Base-by-base conservation (phyloP, 2,888 invertebrate genomes). In the Melikaiella ostensackeni region DNA sequence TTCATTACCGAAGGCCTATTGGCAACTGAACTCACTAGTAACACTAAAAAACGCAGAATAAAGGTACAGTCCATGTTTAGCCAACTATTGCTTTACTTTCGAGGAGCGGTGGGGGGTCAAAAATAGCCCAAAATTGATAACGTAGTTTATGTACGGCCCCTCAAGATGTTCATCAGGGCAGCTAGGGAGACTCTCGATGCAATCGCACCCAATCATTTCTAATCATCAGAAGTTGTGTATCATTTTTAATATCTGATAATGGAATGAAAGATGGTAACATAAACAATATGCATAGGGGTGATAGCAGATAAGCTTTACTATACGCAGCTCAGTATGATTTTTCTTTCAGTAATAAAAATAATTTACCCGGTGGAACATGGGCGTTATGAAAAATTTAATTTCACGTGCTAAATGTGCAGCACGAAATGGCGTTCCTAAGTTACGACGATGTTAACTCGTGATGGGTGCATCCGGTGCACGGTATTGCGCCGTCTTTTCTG, bases 391-490 rank as follows among this genome's bases (percentile, higher is more conserved):
- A 70, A 70, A 70, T 70, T 70, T 70, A 70, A 70, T 70, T 70
- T 70, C 50, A 50, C 70, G 70, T 70, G 70, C 33, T 70, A 70
- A 70, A 70, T 70, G 70, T 70, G 70, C 70, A 55, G 70, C 70
- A 70, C 70, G 50, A 13, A 70, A 70, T 70, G 70, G 70, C 50
- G 59, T 59, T 70, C 33, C 50, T 70, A 55, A 30, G 70, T 70
- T 70, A 70, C 70, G 70, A 70, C 70, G 70, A 70, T 70, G 70
- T 70, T 70, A 70, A 70, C 70, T 70, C 30, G 50, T 50, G 70
- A 70, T 70, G 70, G 50, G 70, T 70, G 50, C 70, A 70, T 70
- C 70, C 70, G 70, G 70, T 70, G 70, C 70, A 70, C 70, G 70
- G 70, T 70, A 70, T 70, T 70, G 70, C 70, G 50, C 70, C 70